Percentiles rank a stretch among this genome's conserved stretches.
Conservation (phyloP, 2,113 vertebrate species). For the Hyla sarda region DNA sequence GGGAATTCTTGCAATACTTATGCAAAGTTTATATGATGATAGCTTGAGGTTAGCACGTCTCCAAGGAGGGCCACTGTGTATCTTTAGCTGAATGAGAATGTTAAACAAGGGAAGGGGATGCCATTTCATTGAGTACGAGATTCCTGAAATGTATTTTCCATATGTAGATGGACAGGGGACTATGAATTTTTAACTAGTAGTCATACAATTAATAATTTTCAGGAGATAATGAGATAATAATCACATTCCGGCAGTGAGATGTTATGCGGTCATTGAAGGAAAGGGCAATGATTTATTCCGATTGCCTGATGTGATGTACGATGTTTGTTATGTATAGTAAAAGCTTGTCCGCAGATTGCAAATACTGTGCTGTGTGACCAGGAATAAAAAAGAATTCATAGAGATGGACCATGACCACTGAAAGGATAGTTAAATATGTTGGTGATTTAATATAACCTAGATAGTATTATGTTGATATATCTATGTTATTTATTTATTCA, state of each 20-base stretch:
- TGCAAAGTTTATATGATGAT: slow-evolving; percentile 59
- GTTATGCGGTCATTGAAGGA: background rate
- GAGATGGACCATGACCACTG: background rate
- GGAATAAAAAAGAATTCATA: background rate
- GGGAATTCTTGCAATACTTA: slow-evolving; percentile 56
- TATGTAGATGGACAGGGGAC: background rate
- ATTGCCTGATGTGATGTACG: background rate
- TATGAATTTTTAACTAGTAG: too few relatives aligned
- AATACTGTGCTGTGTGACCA: background rate
- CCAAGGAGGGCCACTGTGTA: slow-evolving; percentile 51
- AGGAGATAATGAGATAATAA: background rate
- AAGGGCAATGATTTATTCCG: background rate
- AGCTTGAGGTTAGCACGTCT: slow-evolving; percentile 56
- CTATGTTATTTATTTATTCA: too few relatives aligned
- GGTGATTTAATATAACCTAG: background rate
- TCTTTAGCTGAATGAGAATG: slow-evolving; percentile 59
- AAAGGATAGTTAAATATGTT: background rate
- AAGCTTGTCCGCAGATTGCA: background rate
- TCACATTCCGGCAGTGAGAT: background rate
- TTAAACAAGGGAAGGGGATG: slow-evolving; percentile 56
- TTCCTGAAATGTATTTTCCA: slow-evolving; percentile 28
- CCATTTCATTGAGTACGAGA: slow-evolving; percentile 38
- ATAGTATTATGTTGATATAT: too few relatives aligned
- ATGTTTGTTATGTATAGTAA: background rate
- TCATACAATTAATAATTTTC: background rate